Evolutionary conservation across 2,888 invertebrate species (phyloP).

Genomic region (Lepidonotus clava): DNA sequence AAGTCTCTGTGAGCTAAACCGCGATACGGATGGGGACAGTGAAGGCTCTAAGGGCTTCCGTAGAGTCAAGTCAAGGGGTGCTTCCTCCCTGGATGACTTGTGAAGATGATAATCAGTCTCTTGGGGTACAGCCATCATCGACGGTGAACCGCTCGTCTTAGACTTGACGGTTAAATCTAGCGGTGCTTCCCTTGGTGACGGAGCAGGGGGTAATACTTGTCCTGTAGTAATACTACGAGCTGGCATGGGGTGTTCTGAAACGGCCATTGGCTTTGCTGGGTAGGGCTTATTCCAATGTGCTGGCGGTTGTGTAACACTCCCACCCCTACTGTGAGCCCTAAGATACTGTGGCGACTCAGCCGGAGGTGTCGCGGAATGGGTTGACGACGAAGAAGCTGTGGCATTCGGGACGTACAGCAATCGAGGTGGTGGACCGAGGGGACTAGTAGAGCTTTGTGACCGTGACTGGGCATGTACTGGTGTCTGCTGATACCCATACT

Average conservation of each 20-base stretch:
- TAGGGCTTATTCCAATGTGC: too few species aligned
- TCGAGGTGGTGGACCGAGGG: neutral
- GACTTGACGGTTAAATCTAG: conserved; percentile 16
- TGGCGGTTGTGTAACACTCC: too few species aligned
- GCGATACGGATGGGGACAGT: neutral
- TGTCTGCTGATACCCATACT: neutral
- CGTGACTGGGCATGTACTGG: neutral
- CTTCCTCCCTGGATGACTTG: neutral
- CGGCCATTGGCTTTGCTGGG: too few species aligned
- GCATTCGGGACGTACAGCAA: neutral
- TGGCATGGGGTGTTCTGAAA: neutral
- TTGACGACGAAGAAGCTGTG: neutral
- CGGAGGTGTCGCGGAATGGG: too few species aligned
- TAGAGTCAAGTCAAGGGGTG: conserved; percentile 28
- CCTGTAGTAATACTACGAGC: neutral
- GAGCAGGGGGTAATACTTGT: neutral
- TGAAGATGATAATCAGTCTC: neutral
- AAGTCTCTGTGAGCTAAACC: neutral
- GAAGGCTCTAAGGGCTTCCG: neutral
- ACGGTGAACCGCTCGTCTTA: neutral
- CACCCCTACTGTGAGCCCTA: too few species aligned
- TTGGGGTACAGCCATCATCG: neutral
- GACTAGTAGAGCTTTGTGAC: neutral
- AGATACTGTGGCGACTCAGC: too few species aligned
- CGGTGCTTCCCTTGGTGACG: neutral